These are phyloP conservation scores for Neoseiulus cucumeris DNA, from an alignment of 1,140 invertebrate genomes.

Conservation along the genomic window DNA sequence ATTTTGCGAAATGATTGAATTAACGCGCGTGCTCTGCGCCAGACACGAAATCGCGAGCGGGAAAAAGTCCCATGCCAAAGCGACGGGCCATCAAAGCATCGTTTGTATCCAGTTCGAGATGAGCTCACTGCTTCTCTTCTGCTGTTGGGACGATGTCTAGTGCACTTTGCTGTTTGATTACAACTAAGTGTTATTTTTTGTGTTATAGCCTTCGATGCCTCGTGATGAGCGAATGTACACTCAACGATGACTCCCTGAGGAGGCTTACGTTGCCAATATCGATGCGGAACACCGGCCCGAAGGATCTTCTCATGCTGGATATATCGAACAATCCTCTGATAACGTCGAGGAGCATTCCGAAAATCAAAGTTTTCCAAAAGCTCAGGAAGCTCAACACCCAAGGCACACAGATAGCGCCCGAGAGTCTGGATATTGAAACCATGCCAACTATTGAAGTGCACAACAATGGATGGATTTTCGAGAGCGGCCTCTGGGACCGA, in stretches of 20 bases:
- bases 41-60: no score
- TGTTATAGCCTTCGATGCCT: not conserved
- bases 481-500: not conserved
- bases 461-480: conserved; percentile 1
- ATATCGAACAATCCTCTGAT: not conserved
- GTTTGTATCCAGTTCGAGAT: no score
- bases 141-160: no score
- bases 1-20: no score
- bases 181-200: not conserved
- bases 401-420: not conserved
- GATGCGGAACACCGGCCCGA: not conserved
- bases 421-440: not conserved
- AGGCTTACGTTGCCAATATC: not conserved
- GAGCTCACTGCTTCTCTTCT: no score
- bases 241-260: not conserved
- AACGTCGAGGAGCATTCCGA: not conserved
- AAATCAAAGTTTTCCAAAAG: not conserved
- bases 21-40: no score
- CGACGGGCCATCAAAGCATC: no score
- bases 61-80: no score
- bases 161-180: no score
- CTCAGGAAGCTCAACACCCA: not conserved
- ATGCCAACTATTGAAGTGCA: not conserved
- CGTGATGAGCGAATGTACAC: not conserved
- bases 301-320: not conserved